These are phyloP conservation scores for Ischnus inquisitorius DNA, from an alignment of 2,888 invertebrate genomes.

Conservation along the genomic window DNA sequence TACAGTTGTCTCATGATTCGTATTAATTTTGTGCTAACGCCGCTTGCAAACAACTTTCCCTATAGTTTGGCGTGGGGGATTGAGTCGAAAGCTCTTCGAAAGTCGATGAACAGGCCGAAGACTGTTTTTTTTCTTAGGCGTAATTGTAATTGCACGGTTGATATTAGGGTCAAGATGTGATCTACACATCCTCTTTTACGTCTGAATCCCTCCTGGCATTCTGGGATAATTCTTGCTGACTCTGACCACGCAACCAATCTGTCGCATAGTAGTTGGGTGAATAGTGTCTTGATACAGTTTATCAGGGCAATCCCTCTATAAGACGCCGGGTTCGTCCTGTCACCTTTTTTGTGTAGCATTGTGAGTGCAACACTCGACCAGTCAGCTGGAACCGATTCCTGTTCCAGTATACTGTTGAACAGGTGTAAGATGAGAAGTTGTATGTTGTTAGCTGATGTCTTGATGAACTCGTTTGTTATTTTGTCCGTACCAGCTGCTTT, in stretches of 20 bases:
- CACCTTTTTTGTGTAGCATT: slow-evolving; percentile 70
- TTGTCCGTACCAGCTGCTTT: slow-evolving; percentile 58
- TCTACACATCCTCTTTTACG: slow-evolving; percentile 38
- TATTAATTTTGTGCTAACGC: slow-evolving; percentile 67
- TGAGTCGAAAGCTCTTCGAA: no score
- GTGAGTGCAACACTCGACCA: slow-evolving; percentile 29
- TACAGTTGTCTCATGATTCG: slow-evolving; percentile 53
- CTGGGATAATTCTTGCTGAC: slow-evolving; percentile 49
- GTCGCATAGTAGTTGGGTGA: slow-evolving; percentile 60
- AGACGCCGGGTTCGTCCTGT: slow-evolving; percentile 59
- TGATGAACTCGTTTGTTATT: slow-evolving; percentile 49
- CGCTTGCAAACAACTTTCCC: slow-evolving; percentile 56
- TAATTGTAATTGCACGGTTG: no score
- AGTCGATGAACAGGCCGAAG: no score
- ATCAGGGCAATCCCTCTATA: slow-evolving; percentile 71
- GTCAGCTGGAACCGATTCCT: not conserved
- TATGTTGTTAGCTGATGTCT: slow-evolving; percentile 1
- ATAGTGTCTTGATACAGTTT: slow-evolving; percentile 66
- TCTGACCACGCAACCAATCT: slow-evolving; percentile 64
- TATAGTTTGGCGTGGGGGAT: slow-evolving; percentile 64
- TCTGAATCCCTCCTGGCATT: slow-evolving; percentile 69
- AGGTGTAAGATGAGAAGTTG: not conserved
- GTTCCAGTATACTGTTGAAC: slow-evolving; percentile 25
- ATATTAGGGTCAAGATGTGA: slow-evolving; percentile 30
- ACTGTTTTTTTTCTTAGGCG: no score